Conservation (phyloP, 2,888 invertebrate species). For the Boloria euphrosyne region DNA sequence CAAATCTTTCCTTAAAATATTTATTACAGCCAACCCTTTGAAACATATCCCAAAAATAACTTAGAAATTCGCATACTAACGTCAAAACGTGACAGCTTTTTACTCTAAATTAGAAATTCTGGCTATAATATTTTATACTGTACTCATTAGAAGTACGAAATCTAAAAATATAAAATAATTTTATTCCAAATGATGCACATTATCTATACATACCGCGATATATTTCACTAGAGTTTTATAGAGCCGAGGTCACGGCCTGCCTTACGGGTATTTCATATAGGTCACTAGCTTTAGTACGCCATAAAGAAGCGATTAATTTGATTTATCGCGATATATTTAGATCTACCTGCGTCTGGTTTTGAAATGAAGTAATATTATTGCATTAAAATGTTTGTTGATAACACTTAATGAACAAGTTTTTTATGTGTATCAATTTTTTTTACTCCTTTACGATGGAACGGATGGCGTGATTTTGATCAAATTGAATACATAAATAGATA, state of each 20-base stretch:
- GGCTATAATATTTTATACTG: too few species aligned
- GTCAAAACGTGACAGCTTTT: too few species aligned
- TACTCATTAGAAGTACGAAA: too few species aligned
- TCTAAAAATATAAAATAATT: neutral
- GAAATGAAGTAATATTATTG: conserved; percentile 14
- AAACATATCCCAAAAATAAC: too few species aligned
- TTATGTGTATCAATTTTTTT: neutral
- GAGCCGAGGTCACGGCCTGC: conserved; percentile 47
- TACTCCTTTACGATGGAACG: neutral
- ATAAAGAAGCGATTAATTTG: conserved; percentile 39
- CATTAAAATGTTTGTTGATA: neutral
- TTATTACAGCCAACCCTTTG: too few species aligned
- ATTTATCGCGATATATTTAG: conserved; percentile 35
- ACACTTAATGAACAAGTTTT: neutral
- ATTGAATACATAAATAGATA: too few species aligned
- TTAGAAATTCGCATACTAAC: too few species aligned
- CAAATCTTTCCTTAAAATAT: too few species aligned
- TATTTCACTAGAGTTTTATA: conserved; percentile 26
- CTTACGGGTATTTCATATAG: conserved; percentile 43
- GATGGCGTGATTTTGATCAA: too few species aligned
- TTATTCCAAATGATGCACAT: conserved; percentile 17
- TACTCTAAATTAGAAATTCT: too few species aligned
- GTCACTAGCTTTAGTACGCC: conserved; percentile 43
- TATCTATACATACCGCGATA: conserved; percentile 19
- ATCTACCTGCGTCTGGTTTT: conserved; percentile 30